These are phyloP conservation scores for Paramormyrops kingsleyae DNA, from an alignment of 2,113 vertebrate species.

Conservation along the genomic window DNA sequence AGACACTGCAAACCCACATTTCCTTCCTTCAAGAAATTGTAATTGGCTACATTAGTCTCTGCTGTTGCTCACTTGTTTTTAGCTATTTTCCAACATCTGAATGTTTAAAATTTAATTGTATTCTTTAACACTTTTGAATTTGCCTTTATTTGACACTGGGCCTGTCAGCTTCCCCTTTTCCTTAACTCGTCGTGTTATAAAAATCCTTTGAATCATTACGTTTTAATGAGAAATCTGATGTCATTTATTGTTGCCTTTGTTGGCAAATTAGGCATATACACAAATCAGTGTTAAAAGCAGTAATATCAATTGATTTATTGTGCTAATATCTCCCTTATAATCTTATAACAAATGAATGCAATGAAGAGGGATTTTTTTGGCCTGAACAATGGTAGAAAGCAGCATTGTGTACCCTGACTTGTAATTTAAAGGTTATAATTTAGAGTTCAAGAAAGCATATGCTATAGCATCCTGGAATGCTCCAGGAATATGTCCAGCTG, in stretches of 20 bases:
- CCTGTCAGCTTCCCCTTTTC: no score
- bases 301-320: not conserved
- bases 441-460: not conserved
- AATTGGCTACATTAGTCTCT: not conserved
- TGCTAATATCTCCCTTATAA: not conserved
- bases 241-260: not conserved
- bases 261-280: not conserved
- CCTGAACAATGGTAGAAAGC: not conserved
- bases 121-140: no score
- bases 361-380: not conserved
- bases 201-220: no score
- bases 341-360: not conserved
- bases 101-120: not conserved
- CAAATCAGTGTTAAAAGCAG: not conserved
- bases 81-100: not conserved
- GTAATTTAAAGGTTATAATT: not conserved
- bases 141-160: no score
- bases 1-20: not conserved
- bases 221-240: not conserved
- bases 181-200: not conserved
- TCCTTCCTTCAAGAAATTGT: not conserved
- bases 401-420: not conserved
- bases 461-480: not conserved
- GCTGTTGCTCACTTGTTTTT: not conserved
- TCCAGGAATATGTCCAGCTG: not conserved